Conservation (phyloP, 1,140 invertebrate species). For the Drosophila hydei region DNA sequence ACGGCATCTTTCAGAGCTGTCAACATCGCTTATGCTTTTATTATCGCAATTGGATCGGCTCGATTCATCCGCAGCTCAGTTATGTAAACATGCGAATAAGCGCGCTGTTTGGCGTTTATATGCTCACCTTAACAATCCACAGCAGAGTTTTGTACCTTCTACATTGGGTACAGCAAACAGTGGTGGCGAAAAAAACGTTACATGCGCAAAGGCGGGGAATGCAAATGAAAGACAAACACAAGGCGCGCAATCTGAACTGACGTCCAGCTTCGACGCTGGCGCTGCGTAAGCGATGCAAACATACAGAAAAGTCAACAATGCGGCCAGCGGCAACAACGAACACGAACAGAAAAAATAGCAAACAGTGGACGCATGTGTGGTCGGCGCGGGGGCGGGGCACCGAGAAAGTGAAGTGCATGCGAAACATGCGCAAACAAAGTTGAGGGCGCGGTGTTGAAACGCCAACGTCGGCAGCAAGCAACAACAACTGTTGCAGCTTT, state of each 20-base stretch:
- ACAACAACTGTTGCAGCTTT: slow-evolving; percentile 15
- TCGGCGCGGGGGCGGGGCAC: slow-evolving; percentile 32
- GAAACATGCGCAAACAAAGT: slow-evolving; percentile 66
- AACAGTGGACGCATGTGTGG: slow-evolving; percentile 48
- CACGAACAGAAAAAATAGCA: slow-evolving; percentile 7
- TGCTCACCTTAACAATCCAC: slow-evolving; percentile 8
- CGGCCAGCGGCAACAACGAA: slow-evolving; percentile 16
- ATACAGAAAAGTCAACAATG: slow-evolving; percentile 62
- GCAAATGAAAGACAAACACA: slow-evolving; percentile 78
- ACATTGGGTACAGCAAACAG: slow-evolving; percentile 50
- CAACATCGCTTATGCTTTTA: neutral
- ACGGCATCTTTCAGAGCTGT: neutral
- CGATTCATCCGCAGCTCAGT: neutral
- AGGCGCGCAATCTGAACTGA: slow-evolving; percentile 11
- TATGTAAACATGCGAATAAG: slow-evolving; percentile 1
- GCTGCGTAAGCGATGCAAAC: slow-evolving; percentile 73
- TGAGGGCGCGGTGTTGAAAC: slow-evolving; percentile 46
- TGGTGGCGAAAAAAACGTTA: slow-evolving; percentile 48
- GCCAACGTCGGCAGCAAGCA: slow-evolving; percentile 57
- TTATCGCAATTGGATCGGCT: neutral
- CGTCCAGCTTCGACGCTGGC: slow-evolving; percentile 38
- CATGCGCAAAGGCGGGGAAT: slow-evolving; percentile 64
- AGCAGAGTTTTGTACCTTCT: neutral
- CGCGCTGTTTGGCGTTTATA: slow-evolving; percentile 17
- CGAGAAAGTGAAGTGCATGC: slow-evolving; percentile 42